Base-by-base conservation (phyloP, 2,888 invertebrate species). In the Lysandra coridon region DNA sequence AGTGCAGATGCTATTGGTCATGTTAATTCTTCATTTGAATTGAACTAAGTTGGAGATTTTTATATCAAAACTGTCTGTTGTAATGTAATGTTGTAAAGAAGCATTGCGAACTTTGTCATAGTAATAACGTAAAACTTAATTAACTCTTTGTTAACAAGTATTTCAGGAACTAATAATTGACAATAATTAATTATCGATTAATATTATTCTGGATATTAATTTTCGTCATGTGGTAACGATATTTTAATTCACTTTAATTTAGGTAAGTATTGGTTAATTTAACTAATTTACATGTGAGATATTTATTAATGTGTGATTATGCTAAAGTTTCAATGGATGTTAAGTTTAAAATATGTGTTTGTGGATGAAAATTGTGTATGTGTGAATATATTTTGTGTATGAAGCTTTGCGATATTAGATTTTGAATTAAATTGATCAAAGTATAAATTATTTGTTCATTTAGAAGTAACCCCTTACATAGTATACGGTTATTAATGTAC, bases 21-120 rank as follows among this genome's bases (percentile, higher is more conserved):
- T 81, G 78, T 80, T 79, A 84, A 84, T 78, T 73, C 80, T 3
- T 81, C 83, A n/a, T 84, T 84, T 79, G 83, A 84, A 82, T 82
- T 82, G 81, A 81, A 80, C 77, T 83, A 74, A 69, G 14, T 7
- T 33, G 33, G 33, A 69, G 14, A 69, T 14, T 69, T 33, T 14
- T 23, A 64, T 30, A 17, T 33, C 4, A 37, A 62, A 62, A 37
- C 6, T 69, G 5, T 33, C 33, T 33, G 2, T 17, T 37, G 30
- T 1, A 33, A 37, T n/a, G 14, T 33, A 64, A 30, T 33, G 37
- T 37, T 33, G 30, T 1, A 33, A 37, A 14, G 2, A 33, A 69
- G 69, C 69, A 37, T 14, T 69, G 69, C 17, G 14, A 69, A 37
- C 33, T 69, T 14, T 69, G 17, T 12, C 2, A 30, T 12, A 2